Percentiles rank a stretch among this genome's conserved stretches.
Evolutionary conservation across 2,888 invertebrate species (phyloP).

Genomic region (Platerodrilus igneus): DNA sequence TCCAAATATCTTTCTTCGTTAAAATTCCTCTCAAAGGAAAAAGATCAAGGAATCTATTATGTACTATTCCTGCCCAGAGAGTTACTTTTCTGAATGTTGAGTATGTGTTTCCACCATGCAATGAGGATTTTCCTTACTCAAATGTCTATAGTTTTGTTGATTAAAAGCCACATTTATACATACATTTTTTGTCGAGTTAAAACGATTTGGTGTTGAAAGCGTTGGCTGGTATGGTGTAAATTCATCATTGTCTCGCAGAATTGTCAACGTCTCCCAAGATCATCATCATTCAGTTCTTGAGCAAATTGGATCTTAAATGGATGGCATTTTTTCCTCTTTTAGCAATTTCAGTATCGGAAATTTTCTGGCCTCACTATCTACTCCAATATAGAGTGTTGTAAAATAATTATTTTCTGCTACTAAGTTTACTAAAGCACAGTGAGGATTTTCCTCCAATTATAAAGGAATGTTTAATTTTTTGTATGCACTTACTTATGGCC

Average conservation of each 20-base stretch:
- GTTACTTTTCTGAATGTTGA: no score
- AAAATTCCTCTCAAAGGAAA: constrained; percentile 3
- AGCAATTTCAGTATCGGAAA: background rate
- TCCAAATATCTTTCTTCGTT: constrained; percentile 6
- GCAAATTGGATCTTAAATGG: no score
- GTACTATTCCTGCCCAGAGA: no score
- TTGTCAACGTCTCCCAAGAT: background rate
- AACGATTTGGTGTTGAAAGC: no score
- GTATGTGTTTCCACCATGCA: background rate
- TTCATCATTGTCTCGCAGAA: no score
- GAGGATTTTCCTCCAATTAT: background rate
- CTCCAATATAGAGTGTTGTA: no score
- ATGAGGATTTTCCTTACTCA: constrained; percentile 1
- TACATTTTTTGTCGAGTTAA: background rate
- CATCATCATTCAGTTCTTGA: no score
- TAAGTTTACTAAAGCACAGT: background rate
- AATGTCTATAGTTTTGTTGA: constrained; percentile 2
- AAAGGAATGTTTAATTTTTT: constrained; percentile 3
- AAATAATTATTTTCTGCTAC: no score
- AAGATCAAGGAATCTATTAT: constrained; percentile 2
- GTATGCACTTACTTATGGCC: background rate
- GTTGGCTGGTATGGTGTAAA: no score
- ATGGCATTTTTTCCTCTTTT: background rate
- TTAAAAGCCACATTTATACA: background rate
- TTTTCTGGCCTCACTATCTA: no score